Evolutionary conservation across 2,797 vertebrate species (phyloP).

Genomic region (Sebastes flavidus): DNA sequence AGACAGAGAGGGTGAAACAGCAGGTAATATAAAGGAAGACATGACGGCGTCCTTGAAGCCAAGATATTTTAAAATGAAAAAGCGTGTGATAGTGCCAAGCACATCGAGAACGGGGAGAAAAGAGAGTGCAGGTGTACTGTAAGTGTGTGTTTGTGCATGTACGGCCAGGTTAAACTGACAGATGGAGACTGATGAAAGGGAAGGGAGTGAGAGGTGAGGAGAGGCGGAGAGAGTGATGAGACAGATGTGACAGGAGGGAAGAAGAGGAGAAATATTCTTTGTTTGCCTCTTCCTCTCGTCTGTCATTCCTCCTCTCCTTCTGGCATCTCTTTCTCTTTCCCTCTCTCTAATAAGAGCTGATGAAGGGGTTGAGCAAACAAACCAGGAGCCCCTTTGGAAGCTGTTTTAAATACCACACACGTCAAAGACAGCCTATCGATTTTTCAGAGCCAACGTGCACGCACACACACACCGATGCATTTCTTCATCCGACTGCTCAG

Average conservation of each 20-base stretch:
- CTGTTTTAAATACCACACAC: constrained; percentile 35
- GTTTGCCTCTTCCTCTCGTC: neutral
- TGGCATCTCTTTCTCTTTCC: neutral
- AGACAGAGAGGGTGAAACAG: constrained; percentile 32
- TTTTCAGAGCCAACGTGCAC: constrained; percentile 3
- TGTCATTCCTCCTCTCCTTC: neutral
- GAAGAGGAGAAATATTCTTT: neutral
- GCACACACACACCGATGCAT: neutral
- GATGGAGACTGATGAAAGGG: constrained; percentile 55
- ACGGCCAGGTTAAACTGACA: constrained; percentile 37
- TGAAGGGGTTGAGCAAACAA: constrained; percentile 41
- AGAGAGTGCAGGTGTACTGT: neutral
- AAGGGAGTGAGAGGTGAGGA: constrained; percentile 17
- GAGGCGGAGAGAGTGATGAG: constrained; percentile 18
- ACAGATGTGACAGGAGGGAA: constrained; percentile 12
- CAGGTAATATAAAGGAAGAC: constrained; percentile 42
- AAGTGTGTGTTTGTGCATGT: neutral
- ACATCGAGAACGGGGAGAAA: neutral
- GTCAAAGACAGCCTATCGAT: constrained; percentile 43
- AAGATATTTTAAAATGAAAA: constrained; percentile 60
- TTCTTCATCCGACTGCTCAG: constrained; percentile 8
- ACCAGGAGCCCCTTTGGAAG: constrained; percentile 16
- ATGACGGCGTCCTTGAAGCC: constrained; percentile 34
- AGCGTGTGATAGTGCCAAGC: constrained; percentile 9
- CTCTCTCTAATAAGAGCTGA: constrained; percentile 5